Evolutionary conservation across 2,797 vertebrate species (phyloP).

Genomic region (Jordanella pulchra): DNA sequence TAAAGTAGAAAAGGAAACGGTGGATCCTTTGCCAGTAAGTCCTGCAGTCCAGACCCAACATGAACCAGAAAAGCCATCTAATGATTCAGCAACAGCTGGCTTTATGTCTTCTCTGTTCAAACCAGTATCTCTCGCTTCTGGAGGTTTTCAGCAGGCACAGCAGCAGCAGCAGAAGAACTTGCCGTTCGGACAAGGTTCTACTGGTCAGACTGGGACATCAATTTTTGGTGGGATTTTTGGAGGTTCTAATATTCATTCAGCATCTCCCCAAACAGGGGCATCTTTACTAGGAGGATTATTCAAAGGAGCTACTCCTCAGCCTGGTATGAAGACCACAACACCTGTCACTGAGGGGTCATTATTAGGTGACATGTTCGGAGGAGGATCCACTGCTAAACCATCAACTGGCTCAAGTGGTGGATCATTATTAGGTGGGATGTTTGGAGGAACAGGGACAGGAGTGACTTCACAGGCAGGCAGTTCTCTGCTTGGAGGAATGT

Average conservation of each 20-base stretch:
- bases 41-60: conserved; percentile 55
- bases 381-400: conserved; percentile 52
- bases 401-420: conserved; percentile 53
- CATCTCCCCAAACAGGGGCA: conserved; percentile 65
- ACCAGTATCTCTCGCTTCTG: conserved; percentile 57
- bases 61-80: conserved; percentile 78
- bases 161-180: conserved; percentile 78
- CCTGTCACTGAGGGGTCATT: conserved; percentile 59
- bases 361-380: conserved; percentile 75
- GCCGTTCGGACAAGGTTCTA: conserved; percentile 79
- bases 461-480: conserved; percentile 67
- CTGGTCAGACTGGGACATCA: conserved; percentile 68
- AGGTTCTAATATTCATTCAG: conserved; percentile 57
- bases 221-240: conserved; percentile 77
- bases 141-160: conserved; percentile 69
- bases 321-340: conserved; percentile 46
- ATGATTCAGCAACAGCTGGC: conserved; percentile 84
- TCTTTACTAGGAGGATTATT: conserved; percentile 82
- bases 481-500: conserved; percentile 74
- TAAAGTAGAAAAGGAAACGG: conserved; percentile 43
- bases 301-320: conserved; percentile 54
- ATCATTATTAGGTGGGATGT: conserved; percentile 71
- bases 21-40: conserved; percentile 18
- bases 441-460: conserved; percentile 61
- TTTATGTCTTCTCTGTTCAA: conserved; percentile 85